Evolutionary conservation across 2,113 vertebrate species (phyloP), one percentile per base, ranked within the genome.

Genomic region (Leucopsar rothschildi): DNA sequence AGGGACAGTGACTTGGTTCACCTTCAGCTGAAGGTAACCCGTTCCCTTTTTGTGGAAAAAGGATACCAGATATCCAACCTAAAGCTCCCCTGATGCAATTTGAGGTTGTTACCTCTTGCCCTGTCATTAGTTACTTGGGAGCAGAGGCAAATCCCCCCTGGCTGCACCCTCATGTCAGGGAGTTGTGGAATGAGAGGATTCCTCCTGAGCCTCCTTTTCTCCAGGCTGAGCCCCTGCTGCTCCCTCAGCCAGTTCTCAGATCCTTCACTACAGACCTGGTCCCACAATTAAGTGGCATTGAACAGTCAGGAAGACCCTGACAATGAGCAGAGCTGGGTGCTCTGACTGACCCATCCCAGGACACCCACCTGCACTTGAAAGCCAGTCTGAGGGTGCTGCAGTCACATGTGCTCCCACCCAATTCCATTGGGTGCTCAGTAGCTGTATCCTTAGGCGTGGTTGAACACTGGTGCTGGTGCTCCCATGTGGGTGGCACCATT

Each of bases 361-460:
- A 21, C 64, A 35, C 61, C 16, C 79, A 4, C 5, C 1, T 65
- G 44, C 16, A 3, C 37, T 44, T 10, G 19, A 10, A 3, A 40
- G 52, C 56, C 16, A 10, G 5, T 33, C 10, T 29, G 50, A 5
- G 59, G 7, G 12, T 45, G 59, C 23, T 70, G 35, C 77, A 66
- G 44, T 40, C 20, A 15, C 2, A 16, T 9, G 15, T 19, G 42
- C 25, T 31, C 14, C 37, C 17, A 2, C 21, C 22, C 33, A 3
- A 1, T 20, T 12, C 10, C 27, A 25, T 1, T 12, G 0, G 2
- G 44, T 18, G 65, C 35, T 24, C 9, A 6, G 7, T 21, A 5
- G 27, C 52, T 52, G 15, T 59, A 4, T 33, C 25, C 63, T 14
- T 20, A 29, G 29, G 1, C 13, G 19, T 5, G 9, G 9, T 7